Conservation (phyloP, 2,113 vertebrate genomes). For the Erinaceus europaeus region DNA sequence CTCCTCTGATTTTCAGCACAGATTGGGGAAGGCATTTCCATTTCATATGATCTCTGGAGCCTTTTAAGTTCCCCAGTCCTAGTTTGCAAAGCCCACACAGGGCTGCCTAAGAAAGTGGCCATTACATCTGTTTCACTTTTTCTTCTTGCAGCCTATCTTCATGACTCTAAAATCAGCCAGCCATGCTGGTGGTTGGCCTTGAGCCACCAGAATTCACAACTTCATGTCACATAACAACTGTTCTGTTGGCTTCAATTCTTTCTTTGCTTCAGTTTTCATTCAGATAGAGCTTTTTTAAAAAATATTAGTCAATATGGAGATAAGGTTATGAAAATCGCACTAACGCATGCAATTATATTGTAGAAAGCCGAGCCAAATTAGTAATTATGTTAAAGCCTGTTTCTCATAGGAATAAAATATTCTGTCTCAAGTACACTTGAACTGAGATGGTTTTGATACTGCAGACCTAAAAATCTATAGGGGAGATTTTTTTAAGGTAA, state of each 20-base stretch:
- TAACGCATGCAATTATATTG: background rate
- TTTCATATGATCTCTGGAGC: slow-evolving; percentile 21
- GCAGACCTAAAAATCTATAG: background rate
- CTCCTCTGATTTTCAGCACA: background rate
- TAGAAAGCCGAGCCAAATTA: slow-evolving; percentile 29
- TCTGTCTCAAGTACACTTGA: background rate
- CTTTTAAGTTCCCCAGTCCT: slow-evolving; percentile 49
- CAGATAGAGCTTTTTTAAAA: slow-evolving; percentile 43
- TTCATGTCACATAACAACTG: background rate
- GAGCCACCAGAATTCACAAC: background rate
- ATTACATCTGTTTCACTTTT: slow-evolving; percentile 27
- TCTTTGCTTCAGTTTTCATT: slow-evolving; percentile 47
- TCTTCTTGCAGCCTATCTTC: slow-evolving; percentile 28
- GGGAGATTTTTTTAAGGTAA: background rate
- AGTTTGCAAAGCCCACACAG: slow-evolving; percentile 33
- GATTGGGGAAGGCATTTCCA: slow-evolving; percentile 45
- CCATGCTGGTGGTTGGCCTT: slow-evolving; percentile 36
- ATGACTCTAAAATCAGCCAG: slow-evolving; percentile 22
- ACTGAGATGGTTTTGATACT: background rate
- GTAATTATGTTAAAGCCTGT: background rate
- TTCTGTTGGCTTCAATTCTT: slow-evolving; percentile 36
- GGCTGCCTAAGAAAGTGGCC: slow-evolving; percentile 33
- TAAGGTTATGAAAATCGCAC: slow-evolving; percentile 22
- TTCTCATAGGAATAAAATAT: slow-evolving; percentile 30
- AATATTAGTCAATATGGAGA: slow-evolving; percentile 12